These are phyloP conservation scores for Trachymyrmex cornetzi DNA, from an alignment of 1,140 invertebrate species.

Conservation along the genomic window DNA sequence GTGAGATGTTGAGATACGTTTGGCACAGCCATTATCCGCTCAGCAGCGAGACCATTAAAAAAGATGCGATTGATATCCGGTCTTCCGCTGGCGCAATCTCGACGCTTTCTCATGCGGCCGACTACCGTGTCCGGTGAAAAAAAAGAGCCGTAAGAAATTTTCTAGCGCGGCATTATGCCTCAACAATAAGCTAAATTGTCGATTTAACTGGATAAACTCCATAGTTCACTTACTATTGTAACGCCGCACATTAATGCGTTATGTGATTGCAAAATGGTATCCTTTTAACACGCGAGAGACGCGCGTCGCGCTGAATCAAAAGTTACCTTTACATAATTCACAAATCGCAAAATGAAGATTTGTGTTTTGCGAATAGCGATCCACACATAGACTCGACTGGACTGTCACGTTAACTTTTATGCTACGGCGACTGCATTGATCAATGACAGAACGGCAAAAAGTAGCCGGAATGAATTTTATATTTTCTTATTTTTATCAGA, in stretches of 20 bases:
- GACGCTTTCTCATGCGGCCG: slow-evolving; percentile 28
- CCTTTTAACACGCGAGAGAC: neutral
- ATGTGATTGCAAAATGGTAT: neutral
- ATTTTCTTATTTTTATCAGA: too few relatives aligned
- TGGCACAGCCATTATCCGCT: slow-evolving; percentile 35
- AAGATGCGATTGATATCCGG: slow-evolving; percentile 63
- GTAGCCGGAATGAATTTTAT: too few relatives aligned
- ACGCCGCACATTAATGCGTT: neutral
- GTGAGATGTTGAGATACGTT: slow-evolving; percentile 41
- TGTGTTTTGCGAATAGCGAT: too few relatives aligned
- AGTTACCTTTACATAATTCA: too few relatives aligned
- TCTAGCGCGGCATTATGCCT: neutral
- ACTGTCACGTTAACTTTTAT: too few relatives aligned
- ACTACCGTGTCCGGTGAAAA: slow-evolving; percentile 44
- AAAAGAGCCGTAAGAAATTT: slow-evolving; percentile 36
- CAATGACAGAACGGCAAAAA: too few relatives aligned
- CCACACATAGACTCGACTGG: too few relatives aligned
- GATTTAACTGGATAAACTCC: slow-evolving; percentile 3
- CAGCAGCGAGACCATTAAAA: slow-evolving; percentile 48
- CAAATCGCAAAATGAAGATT: too few relatives aligned
- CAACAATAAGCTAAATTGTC: neutral
- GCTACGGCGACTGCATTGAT: too few relatives aligned
- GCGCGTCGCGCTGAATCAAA: neutral
- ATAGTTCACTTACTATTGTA: slow-evolving; percentile 1
- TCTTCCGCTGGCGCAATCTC: slow-evolving; percentile 56